Base-by-base conservation (phyloP, 2,888 invertebrate genomes). In the Hydropsyche betteni region DNA sequence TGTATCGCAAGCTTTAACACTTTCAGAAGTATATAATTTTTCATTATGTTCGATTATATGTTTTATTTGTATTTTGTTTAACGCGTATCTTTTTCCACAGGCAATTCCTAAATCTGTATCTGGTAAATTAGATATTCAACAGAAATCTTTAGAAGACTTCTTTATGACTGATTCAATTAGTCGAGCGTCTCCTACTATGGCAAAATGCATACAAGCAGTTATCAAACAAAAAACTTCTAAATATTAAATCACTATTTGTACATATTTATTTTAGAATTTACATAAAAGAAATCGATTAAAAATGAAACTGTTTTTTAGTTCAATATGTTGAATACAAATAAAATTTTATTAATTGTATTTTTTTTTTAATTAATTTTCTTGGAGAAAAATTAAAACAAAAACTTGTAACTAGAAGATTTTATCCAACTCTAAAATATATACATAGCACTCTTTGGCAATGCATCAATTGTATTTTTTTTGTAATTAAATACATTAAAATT, bases 161-260 rank as follows among this genome's bases (percentile, higher is more conserved):
- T 95, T 91, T 84, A 98, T 99, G 97, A 99, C 99, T 10, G 97
- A 99, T 86, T 88, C 94, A 5, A 96, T 99, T 82, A 96, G 97
- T 80, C 90, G 99, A 83, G 97, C 99, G 44, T 99, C 99, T 4
- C 94, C 95, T 79, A 99, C 98, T 70, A 99, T 99, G 99, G 98
- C 99, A 70, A 98, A 98, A 86, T 99, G 98, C 86, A 93, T 98
- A 80, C 93, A 95, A 82, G 98, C 98, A 12, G 95, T 93, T 2
- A 87, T 91, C 80, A 95, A 95, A 84, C 93, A 93, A 81, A 88
- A 88, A 80, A 83, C 86, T 68, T 85, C 86, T 44, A 80, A 80
- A 80, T 80, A 79, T 80, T 80, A 79, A 73, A 64, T 24, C 10
- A 44, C 10, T 55, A 44, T 69, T 38, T 44, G 7, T 7, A 34